phyloP scores from a whole-genome alignment of 2,113 vertebrate genomes.

The Ctenomys sociabilis region DNA sequence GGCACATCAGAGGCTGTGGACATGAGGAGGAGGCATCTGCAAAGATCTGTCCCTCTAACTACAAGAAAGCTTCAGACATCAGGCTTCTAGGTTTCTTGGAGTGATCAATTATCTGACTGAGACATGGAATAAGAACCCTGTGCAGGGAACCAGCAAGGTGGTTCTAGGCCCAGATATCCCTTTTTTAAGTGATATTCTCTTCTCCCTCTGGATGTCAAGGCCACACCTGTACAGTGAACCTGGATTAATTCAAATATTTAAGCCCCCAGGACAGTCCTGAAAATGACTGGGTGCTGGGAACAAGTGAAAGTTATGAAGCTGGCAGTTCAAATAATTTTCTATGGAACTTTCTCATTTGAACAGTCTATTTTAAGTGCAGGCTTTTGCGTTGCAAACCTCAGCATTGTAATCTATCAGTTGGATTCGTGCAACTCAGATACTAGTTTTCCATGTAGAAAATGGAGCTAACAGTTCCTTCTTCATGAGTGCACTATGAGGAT shows the following conservation, averaged over 20 bases:
- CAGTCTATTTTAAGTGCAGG: conserved; percentile 34
- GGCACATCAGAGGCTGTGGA: background rate
- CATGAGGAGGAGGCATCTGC: background rate
- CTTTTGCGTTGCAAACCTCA: background rate
- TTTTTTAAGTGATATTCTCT: background rate
- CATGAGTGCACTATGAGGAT: background rate
- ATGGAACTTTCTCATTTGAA: background rate
- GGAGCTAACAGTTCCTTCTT: background rate
- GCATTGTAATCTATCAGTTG: background rate
- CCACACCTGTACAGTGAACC: background rate
- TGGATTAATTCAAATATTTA: background rate
- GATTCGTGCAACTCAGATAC: background rate
- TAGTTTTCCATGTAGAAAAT: conserved; percentile 1
- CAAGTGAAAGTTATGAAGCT: background rate
- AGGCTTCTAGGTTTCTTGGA: background rate
- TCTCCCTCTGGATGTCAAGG: background rate
- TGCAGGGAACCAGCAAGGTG: background rate
- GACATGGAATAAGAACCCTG: background rate
- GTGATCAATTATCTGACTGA: background rate
- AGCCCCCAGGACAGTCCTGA: background rate
- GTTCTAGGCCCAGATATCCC: background rate
- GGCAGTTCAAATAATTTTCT: background rate
- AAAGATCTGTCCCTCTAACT: background rate
- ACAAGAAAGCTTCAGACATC: background rate
- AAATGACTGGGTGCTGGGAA: background rate